phyloP scores from a whole-genome alignment of 2,888 invertebrate genomes.

The Dasypolia templi region DNA sequence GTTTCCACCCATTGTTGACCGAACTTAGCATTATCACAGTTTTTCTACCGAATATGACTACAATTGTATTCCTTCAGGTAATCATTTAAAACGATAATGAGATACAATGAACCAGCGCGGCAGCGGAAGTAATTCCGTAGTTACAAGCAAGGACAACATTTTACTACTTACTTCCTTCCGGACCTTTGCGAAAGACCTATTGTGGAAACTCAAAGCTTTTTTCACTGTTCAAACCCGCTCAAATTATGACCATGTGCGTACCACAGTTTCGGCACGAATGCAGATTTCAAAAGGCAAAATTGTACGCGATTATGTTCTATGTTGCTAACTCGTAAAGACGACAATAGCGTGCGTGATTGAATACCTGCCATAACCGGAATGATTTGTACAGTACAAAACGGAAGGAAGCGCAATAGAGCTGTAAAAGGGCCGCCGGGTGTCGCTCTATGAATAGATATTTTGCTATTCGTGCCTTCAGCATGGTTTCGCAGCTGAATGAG shows the following conservation, averaged over 20 bases:
- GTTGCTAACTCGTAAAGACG: slow-evolving; percentile 43
- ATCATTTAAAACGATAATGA: slow-evolving; percentile 62
- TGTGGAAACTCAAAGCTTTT: slow-evolving; percentile 50
- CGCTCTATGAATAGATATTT: slow-evolving; percentile 80
- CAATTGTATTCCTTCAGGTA: slow-evolving; percentile 68
- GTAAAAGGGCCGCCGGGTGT: slow-evolving; percentile 79
- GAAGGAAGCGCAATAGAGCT: slow-evolving; percentile 84
- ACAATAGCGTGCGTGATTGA: slow-evolving; percentile 59
- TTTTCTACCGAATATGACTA: slow-evolving; percentile 65
- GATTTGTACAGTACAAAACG: slow-evolving; percentile 70
- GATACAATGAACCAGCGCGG: slow-evolving; percentile 65
- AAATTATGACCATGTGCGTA: slow-evolving; percentile 46
- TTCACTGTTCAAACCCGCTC: slow-evolving; percentile 44
- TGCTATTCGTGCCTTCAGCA: slow-evolving; percentile 84
- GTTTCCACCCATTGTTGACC: slow-evolving; percentile 74
- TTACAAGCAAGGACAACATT: slow-evolving; percentile 63
- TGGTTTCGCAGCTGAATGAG: slow-evolving; percentile 83
- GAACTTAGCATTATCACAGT: slow-evolving; percentile 67
- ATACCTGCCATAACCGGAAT: slow-evolving; percentile 56
- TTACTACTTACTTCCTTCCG: slow-evolving; percentile 77
- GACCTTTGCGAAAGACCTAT: slow-evolving; percentile 66
- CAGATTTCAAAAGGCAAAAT: slow-evolving; percentile 19
- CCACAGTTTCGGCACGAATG: slow-evolving; percentile 36
- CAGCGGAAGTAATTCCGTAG: slow-evolving; percentile 71
- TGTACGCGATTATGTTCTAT: slow-evolving; percentile 48